A percentile compares a stretch with the other conserved stretches of the same genome.
phyloP scores from a whole-genome alignment of 2,797 vertebrate genomes.

The Enteromius treurensis region DNA sequence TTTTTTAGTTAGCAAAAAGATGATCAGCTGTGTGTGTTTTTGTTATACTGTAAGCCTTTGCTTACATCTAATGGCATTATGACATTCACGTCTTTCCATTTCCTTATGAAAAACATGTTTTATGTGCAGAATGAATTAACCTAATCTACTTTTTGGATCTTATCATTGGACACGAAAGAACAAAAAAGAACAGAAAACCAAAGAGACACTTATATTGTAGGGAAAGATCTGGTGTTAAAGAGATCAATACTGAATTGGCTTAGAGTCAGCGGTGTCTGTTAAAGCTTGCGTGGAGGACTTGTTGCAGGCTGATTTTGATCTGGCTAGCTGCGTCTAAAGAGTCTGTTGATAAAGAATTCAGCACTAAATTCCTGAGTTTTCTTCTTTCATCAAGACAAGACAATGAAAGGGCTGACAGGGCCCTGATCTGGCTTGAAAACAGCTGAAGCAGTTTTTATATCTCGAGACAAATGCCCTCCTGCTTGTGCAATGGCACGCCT shows the following conservation, averaged over 20 bases:
- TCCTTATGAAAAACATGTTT: background rate
- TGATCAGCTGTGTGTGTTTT: background rate
- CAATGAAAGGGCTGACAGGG: slow-evolving; percentile 43
- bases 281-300: slow-evolving; percentile 11
- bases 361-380: slow-evolving; percentile 28
- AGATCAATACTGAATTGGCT: slow-evolving; percentile 44
- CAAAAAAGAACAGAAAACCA: background rate
- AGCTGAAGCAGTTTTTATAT: slow-evolving; percentile 49
- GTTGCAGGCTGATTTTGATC: slow-evolving; percentile 37
- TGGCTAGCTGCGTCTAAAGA: slow-evolving; percentile 15
- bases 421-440: slow-evolving; percentile 45
- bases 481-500: slow-evolving; percentile 31
- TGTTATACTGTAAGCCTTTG: background rate
- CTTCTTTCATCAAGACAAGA: slow-evolving; percentile 39
- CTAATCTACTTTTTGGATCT: background rate
- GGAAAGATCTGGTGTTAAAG: slow-evolving; percentile 23
- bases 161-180: background rate
- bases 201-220: background rate
- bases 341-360: slow-evolving; percentile 35
- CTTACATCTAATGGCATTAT: background rate
- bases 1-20: background rate
- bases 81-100: background rate
- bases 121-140: background rate
- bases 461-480: slow-evolving; percentile 44
- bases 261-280: slow-evolving; percentile 26